These are phyloP conservation scores for Hemibagrus guttatus DNA, from an alignment of 2,797 vertebrate species.

Conservation along the genomic window DNA sequence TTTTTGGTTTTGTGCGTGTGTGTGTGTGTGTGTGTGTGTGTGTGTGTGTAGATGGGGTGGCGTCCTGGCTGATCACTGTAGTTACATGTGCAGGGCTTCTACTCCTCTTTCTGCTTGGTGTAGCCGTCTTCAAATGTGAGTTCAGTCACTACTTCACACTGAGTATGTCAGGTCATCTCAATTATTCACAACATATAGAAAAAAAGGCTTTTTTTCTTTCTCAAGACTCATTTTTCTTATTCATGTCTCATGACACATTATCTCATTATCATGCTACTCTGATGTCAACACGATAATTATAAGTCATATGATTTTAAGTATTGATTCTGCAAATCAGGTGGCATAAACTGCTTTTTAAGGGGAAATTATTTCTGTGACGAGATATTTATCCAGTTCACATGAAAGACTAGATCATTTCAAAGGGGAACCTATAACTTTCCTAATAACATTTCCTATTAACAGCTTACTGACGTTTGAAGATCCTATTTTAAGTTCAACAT, in stretches of 20 bases:
- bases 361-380: background rate
- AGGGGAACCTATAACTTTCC: background rate
- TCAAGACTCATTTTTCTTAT: background rate
- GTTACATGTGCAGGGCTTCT: background rate
- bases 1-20: background rate
- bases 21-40: background rate
- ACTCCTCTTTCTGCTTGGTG: background rate
- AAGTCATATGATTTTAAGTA: background rate
- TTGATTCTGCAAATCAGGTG: background rate
- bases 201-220: background rate
- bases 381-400: background rate
- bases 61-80: background rate
- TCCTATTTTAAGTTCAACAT: background rate
- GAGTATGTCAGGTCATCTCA: background rate
- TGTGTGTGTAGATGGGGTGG: background rate
- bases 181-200: background rate
- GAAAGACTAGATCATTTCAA: background rate
- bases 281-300: background rate
- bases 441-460: background rate
- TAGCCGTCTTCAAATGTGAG: conserved; percentile 9
- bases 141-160: background rate
- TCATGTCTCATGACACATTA: too few species aligned
- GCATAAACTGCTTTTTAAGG: background rate
- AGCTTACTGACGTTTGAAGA: background rate
- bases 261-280: background rate